Base-by-base conservation (phyloP, 2,797 vertebrate genomes). In the Pampus argenteus region DNA sequence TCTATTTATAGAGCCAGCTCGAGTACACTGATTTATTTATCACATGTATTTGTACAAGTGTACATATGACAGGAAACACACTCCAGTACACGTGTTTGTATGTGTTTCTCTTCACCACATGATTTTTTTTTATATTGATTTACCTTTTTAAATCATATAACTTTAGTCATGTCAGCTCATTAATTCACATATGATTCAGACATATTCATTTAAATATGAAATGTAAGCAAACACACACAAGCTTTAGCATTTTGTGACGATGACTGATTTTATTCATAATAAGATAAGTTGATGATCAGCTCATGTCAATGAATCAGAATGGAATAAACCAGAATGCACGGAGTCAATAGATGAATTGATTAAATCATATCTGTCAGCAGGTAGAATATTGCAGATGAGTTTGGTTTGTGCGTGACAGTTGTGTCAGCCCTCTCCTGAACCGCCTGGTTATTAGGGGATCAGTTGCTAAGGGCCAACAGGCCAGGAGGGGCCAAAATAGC, bases 381-480 rank as follows among this genome's bases (percentile, higher is more conserved):
- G 0, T 50, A 40, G 49, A 29, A 4, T 22, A n/a, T 9, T 45
- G 15, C 60, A 78, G 66, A 56, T 78, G 45, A 62, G 68, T 70
- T 67, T 57, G 28, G n/a, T 72, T 57, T 14, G 17, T 58, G 28
- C 25, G 26, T 56, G 49, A 36, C 29, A 2, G 58, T 44, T 58
- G 28, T 42, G 64, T 58, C 45, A 23, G 63, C 22, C 57, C 55
- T 48, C 31, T 57, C 10, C 15, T 34, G 50, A 67, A n/a, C 65
- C 50, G 38, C 13, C 36, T 54, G 66, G 81, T 88, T 94, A 92
- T 92, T 89, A 89, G 78, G n/a, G 84, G 70, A 71, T 80, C 86
- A 92, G 93, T 95, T 92, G 93, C 94, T 90, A 90, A 81, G 91
- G 86, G 65, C 57, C 2, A 3, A 34, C 28, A 1, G 75, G 66